These are phyloP conservation scores for Pipistrellus kuhlii DNA, from an alignment of 2,797 vertebrate species.

Conservation along the genomic window DNA sequence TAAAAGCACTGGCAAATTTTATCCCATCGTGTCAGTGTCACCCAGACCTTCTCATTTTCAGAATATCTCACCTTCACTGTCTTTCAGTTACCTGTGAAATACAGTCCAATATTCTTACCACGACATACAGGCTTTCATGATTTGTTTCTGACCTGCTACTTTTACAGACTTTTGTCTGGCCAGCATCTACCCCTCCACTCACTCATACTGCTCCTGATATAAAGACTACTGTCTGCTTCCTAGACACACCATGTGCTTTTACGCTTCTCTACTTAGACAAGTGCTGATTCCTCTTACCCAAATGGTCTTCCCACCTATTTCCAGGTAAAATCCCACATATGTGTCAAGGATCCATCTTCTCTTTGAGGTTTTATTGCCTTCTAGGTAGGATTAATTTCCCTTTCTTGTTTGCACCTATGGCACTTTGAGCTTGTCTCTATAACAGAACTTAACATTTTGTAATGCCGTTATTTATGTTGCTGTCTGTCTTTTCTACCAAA, in stretches of 20 bases:
- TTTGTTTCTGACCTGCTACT: background rate
- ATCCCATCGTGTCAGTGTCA: background rate
- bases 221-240: background rate
- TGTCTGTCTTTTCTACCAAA: background rate
- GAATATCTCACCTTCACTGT: background rate
- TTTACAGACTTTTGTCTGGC: background rate
- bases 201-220: background rate
- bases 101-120: background rate
- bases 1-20: background rate
- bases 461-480: background rate
- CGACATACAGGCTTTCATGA: background rate
- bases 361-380: conserved; percentile 24
- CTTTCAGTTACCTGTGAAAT: background rate
- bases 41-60: background rate
- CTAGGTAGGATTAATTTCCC: background rate
- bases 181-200: background rate
- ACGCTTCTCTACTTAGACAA: background rate
- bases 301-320: background rate
- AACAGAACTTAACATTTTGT: background rate
- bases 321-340: background rate
- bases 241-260: background rate
- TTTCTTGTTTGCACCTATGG: background rate
- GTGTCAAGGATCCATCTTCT: background rate
- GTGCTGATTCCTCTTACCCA: background rate
- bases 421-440: background rate